Evolutionary conservation across 2,113 vertebrate genomes (phyloP).

Genomic region (Gymnocephalus cernua): DNA sequence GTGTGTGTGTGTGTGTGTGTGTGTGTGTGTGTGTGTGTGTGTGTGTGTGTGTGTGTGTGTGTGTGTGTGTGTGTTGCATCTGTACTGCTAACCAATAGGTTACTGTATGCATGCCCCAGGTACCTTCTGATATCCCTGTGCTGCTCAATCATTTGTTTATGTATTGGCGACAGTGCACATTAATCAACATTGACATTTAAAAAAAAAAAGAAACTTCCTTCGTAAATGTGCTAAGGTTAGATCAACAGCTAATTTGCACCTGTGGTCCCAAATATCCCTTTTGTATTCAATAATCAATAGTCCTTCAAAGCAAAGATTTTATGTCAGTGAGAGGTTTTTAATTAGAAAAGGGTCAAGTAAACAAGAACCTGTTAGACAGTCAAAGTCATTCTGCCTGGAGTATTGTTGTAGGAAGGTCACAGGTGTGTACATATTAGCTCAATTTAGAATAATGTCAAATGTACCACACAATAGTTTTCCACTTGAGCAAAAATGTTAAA

Average conservation of each 20-base stretch:
- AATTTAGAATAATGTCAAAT: not conserved
- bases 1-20: conserved; percentile 6
- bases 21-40: conserved; percentile 19
- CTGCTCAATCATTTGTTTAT: conserved; percentile 8
- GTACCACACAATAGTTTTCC: conserved; percentile 19
- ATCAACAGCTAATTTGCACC: not conserved
- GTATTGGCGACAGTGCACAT: not conserved
- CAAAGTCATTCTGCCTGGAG: not conserved
- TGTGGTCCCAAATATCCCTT: not conserved
- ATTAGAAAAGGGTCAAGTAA: conserved; percentile 16
- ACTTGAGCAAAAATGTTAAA: conserved; percentile 35
- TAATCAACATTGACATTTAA: conserved; percentile 8
- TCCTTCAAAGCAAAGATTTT: conserved; percentile 64
- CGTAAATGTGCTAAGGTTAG: conserved; percentile 14
- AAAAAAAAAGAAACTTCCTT: not conserved
- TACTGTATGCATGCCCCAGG: not conserved
- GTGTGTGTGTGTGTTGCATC: not conserved
- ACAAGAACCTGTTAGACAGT: not conserved
- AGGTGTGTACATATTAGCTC: not conserved
- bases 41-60: conserved; percentile 9
- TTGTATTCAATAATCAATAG: conserved; percentile 53
- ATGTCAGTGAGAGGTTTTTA: conserved; percentile 41
- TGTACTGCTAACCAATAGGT: not conserved
- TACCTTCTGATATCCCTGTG: not conserved
- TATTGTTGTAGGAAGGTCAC: conserved; percentile 11